Conservation (phyloP, 2,113 vertebrate genomes). For the Cyanoramphus novaezelandiae region DNA sequence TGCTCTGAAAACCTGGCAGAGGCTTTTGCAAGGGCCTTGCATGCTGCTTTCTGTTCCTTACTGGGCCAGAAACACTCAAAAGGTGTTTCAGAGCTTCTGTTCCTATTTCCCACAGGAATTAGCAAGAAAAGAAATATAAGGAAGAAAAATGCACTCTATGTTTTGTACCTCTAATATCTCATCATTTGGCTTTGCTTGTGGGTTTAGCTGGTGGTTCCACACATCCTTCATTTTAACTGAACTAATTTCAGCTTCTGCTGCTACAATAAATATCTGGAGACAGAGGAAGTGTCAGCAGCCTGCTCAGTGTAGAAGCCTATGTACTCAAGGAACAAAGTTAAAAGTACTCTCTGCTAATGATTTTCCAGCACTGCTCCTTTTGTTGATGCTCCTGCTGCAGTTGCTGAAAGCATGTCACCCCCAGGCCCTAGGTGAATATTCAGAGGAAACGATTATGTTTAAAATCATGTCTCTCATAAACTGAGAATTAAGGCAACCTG, state of each 20-base stretch:
- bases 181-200: background rate
- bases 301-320: background rate
- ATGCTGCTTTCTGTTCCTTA: background rate
- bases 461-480: background rate
- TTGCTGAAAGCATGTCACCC: background rate
- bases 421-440: background rate
- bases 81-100: background rate
- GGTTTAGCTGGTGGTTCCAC: background rate
- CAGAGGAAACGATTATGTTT: background rate
- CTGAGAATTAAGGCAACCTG: slow-evolving; percentile 21
- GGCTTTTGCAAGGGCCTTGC: background rate
- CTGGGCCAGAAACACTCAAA: background rate
- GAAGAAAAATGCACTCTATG: background rate
- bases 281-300: background rate
- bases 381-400: background rate
- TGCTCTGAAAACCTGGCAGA: background rate
- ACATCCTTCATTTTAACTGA: background rate
- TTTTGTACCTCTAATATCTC: background rate
- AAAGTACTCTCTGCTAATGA: background rate
- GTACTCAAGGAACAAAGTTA: background rate
- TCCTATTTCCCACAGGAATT: background rate
- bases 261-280: background rate
- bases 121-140: background rate
- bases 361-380: background rate
- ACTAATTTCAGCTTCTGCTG: background rate